A percentile compares a stretch with the other conserved stretches of the same genome.
Conservation (phyloP, 2,113 vertebrate genomes). For the Gopherus flavomarginatus region DNA sequence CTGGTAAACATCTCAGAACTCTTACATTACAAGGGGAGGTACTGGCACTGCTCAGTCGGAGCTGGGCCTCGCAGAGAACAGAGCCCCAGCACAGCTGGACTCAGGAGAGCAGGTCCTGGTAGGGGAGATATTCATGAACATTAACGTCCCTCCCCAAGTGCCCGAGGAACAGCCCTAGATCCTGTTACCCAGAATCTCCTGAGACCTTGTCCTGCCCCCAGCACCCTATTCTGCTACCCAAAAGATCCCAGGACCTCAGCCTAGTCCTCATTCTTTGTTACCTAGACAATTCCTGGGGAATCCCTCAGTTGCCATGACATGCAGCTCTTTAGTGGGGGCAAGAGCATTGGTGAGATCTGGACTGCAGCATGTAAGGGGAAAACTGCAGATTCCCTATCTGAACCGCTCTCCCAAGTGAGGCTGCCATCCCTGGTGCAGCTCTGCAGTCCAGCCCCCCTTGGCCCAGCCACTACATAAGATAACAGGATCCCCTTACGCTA, state of each 20-base stretch:
- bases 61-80: background rate
- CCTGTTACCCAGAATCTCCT: background rate
- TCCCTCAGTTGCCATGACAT: fast-evolving
- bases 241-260: background rate
- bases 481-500: background rate
- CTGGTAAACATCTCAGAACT: fast-evolving
- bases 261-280: background rate
- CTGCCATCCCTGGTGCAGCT: background rate
- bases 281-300: background rate
- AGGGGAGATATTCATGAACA: too few relatives aligned
- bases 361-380: fast-evolving
- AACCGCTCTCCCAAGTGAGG: background rate
- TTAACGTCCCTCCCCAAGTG: background rate
- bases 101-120: background rate
- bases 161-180: background rate
- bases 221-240: background rate
- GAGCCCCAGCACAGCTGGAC: background rate
- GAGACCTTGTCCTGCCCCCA: background rate
- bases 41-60: fast-evolving
- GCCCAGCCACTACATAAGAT: background rate
- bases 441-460: background rate
- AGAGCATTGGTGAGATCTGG: fast-evolving
- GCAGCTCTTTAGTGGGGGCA: background rate
- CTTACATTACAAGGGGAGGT: background rate
- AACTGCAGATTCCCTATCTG: fast-evolving